Conservation (phyloP, 2,113 vertebrate species). For the Petaurus breviceps region DNA sequence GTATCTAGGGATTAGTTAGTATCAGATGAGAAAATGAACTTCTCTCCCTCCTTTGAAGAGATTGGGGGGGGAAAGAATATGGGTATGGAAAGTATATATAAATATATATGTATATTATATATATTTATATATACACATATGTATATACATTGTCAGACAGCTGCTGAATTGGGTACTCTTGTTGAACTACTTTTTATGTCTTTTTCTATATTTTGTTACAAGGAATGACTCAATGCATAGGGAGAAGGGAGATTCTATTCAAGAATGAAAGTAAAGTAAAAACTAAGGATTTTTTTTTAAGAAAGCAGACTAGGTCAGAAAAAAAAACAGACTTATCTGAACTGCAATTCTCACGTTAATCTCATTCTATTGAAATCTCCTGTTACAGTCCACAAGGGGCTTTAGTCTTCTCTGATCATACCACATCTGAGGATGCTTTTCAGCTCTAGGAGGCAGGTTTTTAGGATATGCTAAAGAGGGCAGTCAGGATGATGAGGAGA, state of each 20-base stretch:
- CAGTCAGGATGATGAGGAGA: neutral
- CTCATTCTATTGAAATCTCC: neutral
- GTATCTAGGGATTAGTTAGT: neutral
- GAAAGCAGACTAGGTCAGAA: neutral
- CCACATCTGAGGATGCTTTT: neutral
- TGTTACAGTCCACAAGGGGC: neutral
- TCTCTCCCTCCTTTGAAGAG: neutral
- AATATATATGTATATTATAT: too few relatives aligned
- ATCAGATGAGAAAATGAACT: neutral
- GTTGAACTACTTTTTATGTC: neutral
- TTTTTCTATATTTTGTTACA: neutral
- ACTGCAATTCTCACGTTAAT: neutral
- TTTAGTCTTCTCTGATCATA: neutral
- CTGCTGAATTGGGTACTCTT: neutral
- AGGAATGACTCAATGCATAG: neutral
- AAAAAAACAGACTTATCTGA: neutral
- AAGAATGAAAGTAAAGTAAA: neutral
- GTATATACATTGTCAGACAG: neutral
- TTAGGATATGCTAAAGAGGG: neutral
- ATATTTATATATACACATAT: neutral
- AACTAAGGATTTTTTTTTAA: neutral
- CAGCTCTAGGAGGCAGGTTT: neutral
- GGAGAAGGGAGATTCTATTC: neutral
- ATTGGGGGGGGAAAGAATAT: neutral
- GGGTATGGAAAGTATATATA: too few relatives aligned